Conservation (phyloP, 2,113 vertebrate genomes). For the Hippotragus niger region DNA sequence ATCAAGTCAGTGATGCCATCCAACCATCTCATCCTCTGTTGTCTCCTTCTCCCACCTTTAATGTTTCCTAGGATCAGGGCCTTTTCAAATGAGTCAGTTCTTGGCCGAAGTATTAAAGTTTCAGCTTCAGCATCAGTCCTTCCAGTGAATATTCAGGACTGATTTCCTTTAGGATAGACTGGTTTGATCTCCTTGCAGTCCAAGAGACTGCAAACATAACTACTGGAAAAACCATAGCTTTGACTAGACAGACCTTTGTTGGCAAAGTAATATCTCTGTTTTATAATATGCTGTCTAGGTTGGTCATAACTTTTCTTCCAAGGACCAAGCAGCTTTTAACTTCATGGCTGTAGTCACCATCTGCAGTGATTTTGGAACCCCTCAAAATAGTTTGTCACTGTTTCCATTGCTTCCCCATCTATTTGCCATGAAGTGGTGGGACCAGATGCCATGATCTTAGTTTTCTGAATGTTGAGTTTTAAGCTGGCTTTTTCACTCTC, state of each 20-base stretch:
- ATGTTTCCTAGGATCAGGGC: not conserved
- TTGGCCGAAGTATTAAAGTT: not conserved
- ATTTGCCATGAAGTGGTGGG: not conserved
- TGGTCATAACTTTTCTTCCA: not conserved
- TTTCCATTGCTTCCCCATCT: not conserved
- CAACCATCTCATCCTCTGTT: not conserved
- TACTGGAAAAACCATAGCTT: not conserved
- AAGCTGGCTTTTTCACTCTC: not conserved
- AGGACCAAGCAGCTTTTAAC: not conserved
- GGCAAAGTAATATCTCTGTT: not conserved
- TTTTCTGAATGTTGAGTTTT: not conserved
- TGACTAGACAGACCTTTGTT: not conserved
- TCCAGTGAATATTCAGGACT: not conserved
- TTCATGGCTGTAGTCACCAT: not conserved
- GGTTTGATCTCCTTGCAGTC: not conserved
- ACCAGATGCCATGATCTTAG: not conserved
- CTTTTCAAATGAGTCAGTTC: not conserved
- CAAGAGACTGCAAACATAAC: not conserved
- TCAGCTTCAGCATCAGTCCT: not conserved
- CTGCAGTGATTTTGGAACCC: not conserved
- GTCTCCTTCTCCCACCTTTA: not conserved
- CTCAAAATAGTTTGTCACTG: fast-evolving
- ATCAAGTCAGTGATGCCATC: not conserved
- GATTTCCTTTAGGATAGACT: not conserved
- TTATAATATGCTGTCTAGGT: not conserved